Evolutionary conservation across 2,888 invertebrate genomes (phyloP).

Genomic region (Apamea sordens): DNA sequence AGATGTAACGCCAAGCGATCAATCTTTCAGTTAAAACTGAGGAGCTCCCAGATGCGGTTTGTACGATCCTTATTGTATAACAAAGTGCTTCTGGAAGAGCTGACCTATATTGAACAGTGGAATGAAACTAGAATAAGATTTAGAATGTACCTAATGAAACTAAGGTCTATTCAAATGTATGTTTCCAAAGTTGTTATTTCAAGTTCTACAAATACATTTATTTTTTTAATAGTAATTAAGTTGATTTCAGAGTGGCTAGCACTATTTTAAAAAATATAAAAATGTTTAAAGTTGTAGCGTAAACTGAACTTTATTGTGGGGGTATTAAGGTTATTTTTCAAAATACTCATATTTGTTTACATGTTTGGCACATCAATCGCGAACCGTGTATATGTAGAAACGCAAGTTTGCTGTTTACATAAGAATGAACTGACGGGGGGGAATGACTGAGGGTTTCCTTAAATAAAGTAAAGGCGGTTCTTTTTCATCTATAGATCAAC

Average conservation of each 20-base stretch:
- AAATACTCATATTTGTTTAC: no score
- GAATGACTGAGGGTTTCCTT: neutral
- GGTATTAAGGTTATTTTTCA: no score
- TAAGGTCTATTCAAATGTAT: neutral
- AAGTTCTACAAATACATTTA: no score
- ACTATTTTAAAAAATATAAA: no score
- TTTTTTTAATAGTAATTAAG: no score
- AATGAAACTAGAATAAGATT: slow-evolving; percentile 10
- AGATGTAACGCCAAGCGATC: slow-evolving; percentile 19
- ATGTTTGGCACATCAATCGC: no score
- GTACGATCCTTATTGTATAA: slow-evolving; percentile 25
- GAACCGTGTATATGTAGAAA: neutral
- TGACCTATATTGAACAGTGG: slow-evolving; percentile 34
- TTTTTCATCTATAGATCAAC: neutral
- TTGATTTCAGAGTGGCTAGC: no score
- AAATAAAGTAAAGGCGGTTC: neutral
- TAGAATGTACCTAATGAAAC: slow-evolving; percentile 10
- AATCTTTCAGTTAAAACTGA: slow-evolving; percentile 38
- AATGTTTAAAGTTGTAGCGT: no score
- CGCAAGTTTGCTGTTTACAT: neutral
- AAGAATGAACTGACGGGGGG: neutral
- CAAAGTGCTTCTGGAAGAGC: slow-evolving; percentile 33
- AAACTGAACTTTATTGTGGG: no score
- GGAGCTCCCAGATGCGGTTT: slow-evolving; percentile 24
- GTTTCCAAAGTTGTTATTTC: no score